These are phyloP conservation scores for Doris montereyensis DNA, from an alignment of 2,888 invertebrate species.

Conservation along the genomic window DNA sequence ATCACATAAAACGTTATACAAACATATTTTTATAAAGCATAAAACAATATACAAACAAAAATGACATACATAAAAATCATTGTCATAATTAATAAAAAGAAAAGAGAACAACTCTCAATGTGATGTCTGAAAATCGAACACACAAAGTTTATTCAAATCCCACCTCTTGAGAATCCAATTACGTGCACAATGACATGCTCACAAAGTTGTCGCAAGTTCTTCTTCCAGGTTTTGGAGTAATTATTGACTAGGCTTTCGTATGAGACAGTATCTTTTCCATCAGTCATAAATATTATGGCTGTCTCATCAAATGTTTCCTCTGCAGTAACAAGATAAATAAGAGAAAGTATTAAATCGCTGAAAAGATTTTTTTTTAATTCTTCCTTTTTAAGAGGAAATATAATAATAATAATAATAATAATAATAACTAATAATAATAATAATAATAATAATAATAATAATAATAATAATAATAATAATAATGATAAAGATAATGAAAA, in stretches of 20 bases:
- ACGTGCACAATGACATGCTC: conserved; percentile 43
- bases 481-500: too few relatives aligned
- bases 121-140: not conserved
- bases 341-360: too few relatives aligned
- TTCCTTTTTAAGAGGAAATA: too few relatives aligned
- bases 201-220: not conserved
- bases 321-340: too few relatives aligned
- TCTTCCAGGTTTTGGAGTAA: conserved; percentile 14
- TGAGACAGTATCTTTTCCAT: conserved; percentile 49
- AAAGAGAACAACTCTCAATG: not conserved
- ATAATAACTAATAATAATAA: too few relatives aligned
- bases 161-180: conserved; percentile 48
- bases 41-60: too few relatives aligned
- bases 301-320: conserved; percentile 39
- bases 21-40: too few relatives aligned
- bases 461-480: too few relatives aligned
- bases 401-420: too few relatives aligned
- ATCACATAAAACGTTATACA: too few relatives aligned
- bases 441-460: too few relatives aligned
- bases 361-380: too few relatives aligned
- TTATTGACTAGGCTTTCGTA: not conserved
- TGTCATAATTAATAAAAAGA: not conserved
- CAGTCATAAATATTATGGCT: conserved; percentile 53
- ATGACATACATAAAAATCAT: not conserved
- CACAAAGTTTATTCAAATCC: not conserved